Evolutionary conservation across 2,113 vertebrate species (phyloP).

Genomic region (Perca fluviatilis): DNA sequence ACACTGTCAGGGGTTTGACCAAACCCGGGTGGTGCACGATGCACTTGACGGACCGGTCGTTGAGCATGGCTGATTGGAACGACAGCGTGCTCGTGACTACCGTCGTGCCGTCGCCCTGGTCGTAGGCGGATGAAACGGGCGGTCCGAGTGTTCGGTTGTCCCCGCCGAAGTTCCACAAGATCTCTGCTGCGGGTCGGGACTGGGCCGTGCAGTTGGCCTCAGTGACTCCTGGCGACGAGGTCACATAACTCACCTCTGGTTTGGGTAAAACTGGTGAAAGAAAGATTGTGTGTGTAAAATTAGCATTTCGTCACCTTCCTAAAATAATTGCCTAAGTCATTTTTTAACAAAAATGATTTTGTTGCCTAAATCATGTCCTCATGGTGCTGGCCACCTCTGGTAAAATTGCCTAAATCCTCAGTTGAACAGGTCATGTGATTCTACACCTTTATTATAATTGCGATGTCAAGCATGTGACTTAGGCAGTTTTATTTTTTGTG

Average conservation of each 20-base stretch:
- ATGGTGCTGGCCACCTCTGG: too few species aligned
- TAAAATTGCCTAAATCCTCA: too few species aligned
- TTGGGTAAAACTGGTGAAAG: slow-evolving; percentile 79
- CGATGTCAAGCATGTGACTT: too few species aligned
- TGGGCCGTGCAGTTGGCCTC: slow-evolving; percentile 83
- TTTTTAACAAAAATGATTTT: too few species aligned
- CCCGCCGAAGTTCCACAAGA: slow-evolving; percentile 76
- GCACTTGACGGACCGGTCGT: slow-evolving; percentile 72
- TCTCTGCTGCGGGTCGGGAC: slow-evolving; percentile 75
- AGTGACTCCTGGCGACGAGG: slow-evolving; percentile 68
- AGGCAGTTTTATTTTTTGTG: too few species aligned
- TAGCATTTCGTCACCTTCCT: too few species aligned
- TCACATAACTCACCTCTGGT: slow-evolving; percentile 77
- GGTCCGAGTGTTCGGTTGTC: slow-evolving; percentile 76
- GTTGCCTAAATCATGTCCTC: too few species aligned
- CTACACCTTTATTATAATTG: too few species aligned
- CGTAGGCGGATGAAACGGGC: slow-evolving; percentile 44
- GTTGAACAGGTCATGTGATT: too few species aligned
- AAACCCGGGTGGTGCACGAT: slow-evolving; percentile 79
- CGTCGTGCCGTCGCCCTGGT: slow-evolving; percentile 81
- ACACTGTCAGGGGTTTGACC: slow-evolving; percentile 60
- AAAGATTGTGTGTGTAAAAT: background rate
- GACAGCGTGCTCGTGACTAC: slow-evolving; percentile 80
- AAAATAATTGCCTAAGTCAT: too few species aligned
- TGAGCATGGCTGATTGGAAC: slow-evolving; percentile 65